Evolutionary conservation across 2,888 invertebrate genomes (phyloP).

Genomic region (Steinernema scapterisci): DNA sequence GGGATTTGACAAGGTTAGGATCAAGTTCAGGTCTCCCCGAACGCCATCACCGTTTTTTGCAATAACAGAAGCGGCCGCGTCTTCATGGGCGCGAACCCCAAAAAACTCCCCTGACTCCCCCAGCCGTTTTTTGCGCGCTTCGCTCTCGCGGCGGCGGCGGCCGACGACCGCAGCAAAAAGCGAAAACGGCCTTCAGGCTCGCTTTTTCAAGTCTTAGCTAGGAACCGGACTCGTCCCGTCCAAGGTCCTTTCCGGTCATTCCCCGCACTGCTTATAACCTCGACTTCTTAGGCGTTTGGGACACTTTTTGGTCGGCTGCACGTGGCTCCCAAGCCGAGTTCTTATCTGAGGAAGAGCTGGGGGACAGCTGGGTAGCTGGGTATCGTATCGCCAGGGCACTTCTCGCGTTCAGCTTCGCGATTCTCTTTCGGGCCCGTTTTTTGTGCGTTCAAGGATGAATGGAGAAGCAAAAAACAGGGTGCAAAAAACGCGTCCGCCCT

Average conservation of each 20-base stretch:
- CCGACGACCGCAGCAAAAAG: constrained; percentile 15
- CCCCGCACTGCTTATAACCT: background rate
- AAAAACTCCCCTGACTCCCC: background rate
- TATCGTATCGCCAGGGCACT: background rate
- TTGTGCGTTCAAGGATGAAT: background rate
- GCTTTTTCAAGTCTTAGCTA: background rate
- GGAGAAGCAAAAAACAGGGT: background rate
- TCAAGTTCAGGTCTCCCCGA: no score
- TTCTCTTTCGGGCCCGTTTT: constrained; percentile 25
- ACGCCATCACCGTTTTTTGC: background rate
- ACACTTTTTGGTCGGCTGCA: no score
- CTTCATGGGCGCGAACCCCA: background rate
- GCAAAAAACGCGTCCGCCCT: constrained; percentile 29
- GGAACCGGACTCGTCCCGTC: constrained; percentile 7
- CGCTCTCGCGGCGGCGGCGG: background rate
- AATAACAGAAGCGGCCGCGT: background rate
- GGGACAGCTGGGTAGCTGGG: background rate
- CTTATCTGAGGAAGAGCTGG: background rate
- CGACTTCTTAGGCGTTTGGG: background rate
- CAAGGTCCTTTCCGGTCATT: constrained; percentile 21
- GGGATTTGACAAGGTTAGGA: no score
- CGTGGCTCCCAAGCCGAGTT: background rate
- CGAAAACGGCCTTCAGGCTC: constrained; percentile 15
- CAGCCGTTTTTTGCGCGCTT: constrained; percentile 4
- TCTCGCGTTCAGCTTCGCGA: constrained; percentile 17